Evolutionary conservation across 2,797 vertebrate species (phyloP).

Genomic region (Sebastes vulpes): DNA sequence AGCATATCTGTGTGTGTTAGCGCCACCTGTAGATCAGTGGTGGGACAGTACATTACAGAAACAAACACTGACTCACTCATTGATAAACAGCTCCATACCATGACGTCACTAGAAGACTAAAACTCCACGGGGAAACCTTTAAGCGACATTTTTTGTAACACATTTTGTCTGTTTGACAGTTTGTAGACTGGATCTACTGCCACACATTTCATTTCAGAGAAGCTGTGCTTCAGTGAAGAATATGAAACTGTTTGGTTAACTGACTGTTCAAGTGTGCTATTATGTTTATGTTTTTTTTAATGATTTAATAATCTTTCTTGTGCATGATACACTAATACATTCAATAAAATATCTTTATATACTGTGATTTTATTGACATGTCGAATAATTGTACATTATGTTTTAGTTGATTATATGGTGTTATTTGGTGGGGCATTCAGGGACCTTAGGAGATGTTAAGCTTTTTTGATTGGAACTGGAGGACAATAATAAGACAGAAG

Average conservation of each 20-base stretch:
- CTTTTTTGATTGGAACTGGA: background rate
- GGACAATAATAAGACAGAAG: background rate
- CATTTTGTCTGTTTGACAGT: background rate
- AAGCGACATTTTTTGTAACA: background rate
- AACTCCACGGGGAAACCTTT: background rate
- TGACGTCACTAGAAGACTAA: background rate
- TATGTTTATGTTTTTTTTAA: background rate
- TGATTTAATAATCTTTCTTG: background rate
- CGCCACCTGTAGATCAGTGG: conserved; percentile 1
- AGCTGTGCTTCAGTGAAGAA: conserved; percentile 51
- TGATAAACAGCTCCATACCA: background rate
- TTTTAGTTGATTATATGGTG: background rate
- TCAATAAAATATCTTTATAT: background rate
- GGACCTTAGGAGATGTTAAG: background rate
- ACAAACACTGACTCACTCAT: background rate
- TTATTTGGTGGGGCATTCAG: background rate
- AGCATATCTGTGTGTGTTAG: background rate
- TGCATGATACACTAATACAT: conserved; percentile 19
- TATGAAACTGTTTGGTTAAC: conserved; percentile 24
- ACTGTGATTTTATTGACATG: background rate
- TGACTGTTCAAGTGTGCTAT: background rate
- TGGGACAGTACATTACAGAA: background rate
- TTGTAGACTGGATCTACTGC: conserved; percentile 40
- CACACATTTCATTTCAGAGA: conserved; percentile 33
- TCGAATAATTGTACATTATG: background rate